Evolutionary conservation across 2,113 vertebrate species (phyloP).

Genomic region (Copsychus sechellarum): DNA sequence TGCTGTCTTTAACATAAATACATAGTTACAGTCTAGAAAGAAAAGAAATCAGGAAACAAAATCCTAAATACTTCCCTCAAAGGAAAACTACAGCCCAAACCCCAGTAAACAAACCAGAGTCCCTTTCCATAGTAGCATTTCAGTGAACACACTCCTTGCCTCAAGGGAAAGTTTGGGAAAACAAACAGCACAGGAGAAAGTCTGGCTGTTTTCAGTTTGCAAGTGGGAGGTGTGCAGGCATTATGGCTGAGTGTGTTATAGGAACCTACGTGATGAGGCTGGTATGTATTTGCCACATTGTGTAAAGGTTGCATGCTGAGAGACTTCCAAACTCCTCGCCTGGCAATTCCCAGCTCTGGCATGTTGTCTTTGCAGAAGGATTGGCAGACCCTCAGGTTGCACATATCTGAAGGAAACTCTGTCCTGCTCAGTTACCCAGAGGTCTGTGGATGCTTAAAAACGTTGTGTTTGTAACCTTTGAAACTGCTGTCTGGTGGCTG

Average conservation of each 20-base stretch:
- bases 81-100: neutral
- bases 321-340: neutral
- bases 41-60: neutral
- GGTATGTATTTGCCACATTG: neutral
- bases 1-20: neutral
- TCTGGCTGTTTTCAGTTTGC: neutral
- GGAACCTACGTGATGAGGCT: neutral
- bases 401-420: neutral
- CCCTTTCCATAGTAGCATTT: neutral
- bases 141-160: slow-evolving; percentile 12
- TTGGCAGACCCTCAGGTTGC: neutral
- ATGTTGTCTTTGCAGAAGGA: neutral
- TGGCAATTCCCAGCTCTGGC: neutral
- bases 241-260: neutral
- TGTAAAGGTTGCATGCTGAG: neutral
- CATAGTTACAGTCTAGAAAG: neutral
- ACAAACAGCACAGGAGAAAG: slow-evolving; percentile 16
- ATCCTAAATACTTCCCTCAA: neutral
- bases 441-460: neutral
- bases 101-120: neutral
- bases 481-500: slow-evolving; percentile 44
- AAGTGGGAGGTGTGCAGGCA: slow-evolving; percentile 22
- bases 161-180: neutral
- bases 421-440: neutral
- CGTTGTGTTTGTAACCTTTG: slow-evolving; percentile 62